phyloP scores from a whole-genome alignment of 1,140 invertebrate genomes.

The Bursaphelenchus mucronatus region DNA sequence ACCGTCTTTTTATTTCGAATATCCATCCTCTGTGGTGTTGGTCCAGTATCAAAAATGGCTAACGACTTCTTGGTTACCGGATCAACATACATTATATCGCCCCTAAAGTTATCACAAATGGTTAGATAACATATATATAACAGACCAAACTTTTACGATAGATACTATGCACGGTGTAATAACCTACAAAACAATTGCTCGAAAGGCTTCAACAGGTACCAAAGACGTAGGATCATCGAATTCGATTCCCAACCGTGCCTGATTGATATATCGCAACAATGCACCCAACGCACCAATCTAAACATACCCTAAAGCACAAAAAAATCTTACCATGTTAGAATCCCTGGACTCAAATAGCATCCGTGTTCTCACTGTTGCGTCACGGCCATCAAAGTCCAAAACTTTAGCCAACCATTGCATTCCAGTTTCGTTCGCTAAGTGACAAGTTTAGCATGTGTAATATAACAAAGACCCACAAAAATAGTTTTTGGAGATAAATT shows the following conservation, averaged over 20 bases:
- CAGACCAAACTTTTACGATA: conserved; percentile 4
- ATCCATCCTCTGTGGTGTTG: conserved; percentile 24
- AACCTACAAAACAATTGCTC: conserved; percentile 31
- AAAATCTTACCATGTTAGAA: conserved; percentile 14
- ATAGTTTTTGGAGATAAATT: too few relatives aligned
- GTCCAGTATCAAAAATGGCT: conserved; percentile 46
- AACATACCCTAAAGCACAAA: not conserved
- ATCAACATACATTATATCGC: conserved; percentile 42
- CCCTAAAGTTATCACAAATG: conserved; percentile 25
- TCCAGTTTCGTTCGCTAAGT: conserved; percentile 19
- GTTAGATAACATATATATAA: too few relatives aligned
- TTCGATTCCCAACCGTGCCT: conserved; percentile 38
- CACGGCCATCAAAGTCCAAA: conserved; percentile 12
- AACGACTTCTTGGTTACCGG: conserved; percentile 32
- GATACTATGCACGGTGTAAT: not conserved
- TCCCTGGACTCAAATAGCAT: conserved; percentile 20
- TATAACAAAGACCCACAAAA: not conserved
- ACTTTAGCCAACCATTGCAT: conserved; percentile 14
- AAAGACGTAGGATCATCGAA: conserved; percentile 31
- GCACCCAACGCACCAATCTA: conserved; percentile 48
- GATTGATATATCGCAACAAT: conserved; percentile 38
- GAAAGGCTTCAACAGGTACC: conserved; percentile 24
- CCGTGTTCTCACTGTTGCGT: not conserved
- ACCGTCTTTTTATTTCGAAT: conserved; percentile 37
- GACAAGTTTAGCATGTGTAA: not conserved